phyloP scores from a whole-genome alignment of 2,113 vertebrate genomes.

The Dendropsophus ebraccatus region DNA sequence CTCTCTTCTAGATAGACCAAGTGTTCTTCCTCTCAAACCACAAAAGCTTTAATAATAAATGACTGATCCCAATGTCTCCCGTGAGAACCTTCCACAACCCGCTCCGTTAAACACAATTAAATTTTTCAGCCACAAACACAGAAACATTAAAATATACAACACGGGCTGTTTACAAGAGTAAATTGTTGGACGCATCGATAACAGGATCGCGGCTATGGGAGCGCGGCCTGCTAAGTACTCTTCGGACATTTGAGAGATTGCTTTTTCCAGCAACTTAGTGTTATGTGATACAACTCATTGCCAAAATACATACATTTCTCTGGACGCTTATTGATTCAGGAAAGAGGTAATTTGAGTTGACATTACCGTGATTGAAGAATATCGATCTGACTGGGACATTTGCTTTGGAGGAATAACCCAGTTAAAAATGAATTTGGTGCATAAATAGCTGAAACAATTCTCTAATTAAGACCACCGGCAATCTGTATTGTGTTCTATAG shows the following conservation, averaged over 20 bases:
- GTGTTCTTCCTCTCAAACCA: background rate
- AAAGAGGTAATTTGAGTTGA: constrained; percentile 53
- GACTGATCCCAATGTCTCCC: background rate
- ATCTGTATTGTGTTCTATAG: background rate
- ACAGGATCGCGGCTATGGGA: background rate
- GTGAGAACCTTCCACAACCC: background rate
- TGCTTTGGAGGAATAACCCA: constrained; percentile 20
- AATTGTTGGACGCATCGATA: background rate
- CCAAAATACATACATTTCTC: constrained; percentile 16
- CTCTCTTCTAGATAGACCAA: background rate
- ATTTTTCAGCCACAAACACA: background rate
- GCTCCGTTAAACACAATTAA: constrained; percentile 4
- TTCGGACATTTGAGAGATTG: constrained; percentile 33
- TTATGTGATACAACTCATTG: constrained; percentile 35
- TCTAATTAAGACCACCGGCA: background rate
- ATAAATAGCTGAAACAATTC: constrained; percentile 17
- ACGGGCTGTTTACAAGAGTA: constrained; percentile 16
- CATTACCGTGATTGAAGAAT: constrained; percentile 52
- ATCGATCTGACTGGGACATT: constrained; percentile 38
- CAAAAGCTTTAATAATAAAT: constrained; percentile 6
- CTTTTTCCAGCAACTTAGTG: constrained; percentile 21
- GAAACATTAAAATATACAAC: constrained; percentile 7
- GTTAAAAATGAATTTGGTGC: constrained; percentile 21
- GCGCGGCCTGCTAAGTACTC: constrained; percentile 30
- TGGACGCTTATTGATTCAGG: constrained; percentile 52